Conservation (phyloP, 2,797 vertebrate genomes). For the Xenops minutus region DNA sequence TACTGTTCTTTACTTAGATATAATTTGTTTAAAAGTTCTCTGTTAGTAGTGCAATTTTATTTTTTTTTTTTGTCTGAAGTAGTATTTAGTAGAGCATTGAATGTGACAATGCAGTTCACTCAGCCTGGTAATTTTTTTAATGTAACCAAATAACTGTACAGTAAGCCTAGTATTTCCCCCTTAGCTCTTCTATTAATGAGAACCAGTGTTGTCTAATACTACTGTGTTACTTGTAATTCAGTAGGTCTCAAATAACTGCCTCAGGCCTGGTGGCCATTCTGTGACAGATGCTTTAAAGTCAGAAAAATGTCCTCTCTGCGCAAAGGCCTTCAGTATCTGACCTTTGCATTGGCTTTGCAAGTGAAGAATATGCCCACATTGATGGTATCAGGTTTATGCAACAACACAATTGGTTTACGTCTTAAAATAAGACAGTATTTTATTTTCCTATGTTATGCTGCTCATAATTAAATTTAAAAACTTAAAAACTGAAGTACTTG, state of each 20-base stretch:
- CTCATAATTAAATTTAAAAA: conserved; percentile 6
- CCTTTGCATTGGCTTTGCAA: background rate
- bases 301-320: background rate
- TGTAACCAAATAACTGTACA: background rate
- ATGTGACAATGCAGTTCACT: background rate
- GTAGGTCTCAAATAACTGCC: conserved; percentile 1
- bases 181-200: conserved; percentile 38
- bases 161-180: background rate
- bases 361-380: background rate
- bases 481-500: background rate
- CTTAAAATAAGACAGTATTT: background rate
- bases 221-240: conserved; percentile 20
- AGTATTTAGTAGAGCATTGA: background rate
- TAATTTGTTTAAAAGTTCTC: background rate
- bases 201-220: conserved; percentile 31
- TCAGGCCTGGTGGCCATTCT: background rate
- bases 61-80: background rate
- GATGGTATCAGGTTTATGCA: background rate
- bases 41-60: background rate
- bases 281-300: background rate
- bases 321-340: background rate
- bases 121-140: background rate
- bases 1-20: background rate
- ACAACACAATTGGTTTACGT: background rate
- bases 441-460: background rate